These are phyloP conservation scores for Lapara coniferarum DNA, from an alignment of 2,888 invertebrate genomes.

Conservation along the genomic window DNA sequence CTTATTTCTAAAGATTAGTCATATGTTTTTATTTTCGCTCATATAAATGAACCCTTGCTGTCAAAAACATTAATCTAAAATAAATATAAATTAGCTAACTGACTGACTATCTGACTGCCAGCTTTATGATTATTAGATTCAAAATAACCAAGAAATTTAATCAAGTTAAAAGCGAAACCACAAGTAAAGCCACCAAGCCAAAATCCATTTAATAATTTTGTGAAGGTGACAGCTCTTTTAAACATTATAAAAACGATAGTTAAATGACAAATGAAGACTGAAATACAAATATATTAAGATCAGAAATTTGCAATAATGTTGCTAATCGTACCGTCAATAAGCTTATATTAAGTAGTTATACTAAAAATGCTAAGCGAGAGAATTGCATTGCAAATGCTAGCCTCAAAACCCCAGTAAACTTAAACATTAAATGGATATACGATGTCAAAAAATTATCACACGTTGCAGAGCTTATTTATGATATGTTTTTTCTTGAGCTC, in stretches of 20 bases:
- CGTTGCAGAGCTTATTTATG: slow-evolving; percentile 54
- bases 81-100: slow-evolving; percentile 27
- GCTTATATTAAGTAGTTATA: slow-evolving; percentile 31
- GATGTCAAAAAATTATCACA: slow-evolving; percentile 53
- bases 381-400: slow-evolving; percentile 53
- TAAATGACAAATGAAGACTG: slow-evolving; percentile 26
- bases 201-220: slow-evolving; percentile 23
- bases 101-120: slow-evolving; percentile 30
- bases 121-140: slow-evolving; percentile 37
- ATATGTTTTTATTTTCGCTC: slow-evolving; percentile 13
- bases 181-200: slow-evolving; percentile 28
- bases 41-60: slow-evolving; percentile 3
- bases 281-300: neutral
- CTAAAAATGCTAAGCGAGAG: slow-evolving; percentile 35
- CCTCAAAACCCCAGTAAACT: slow-evolving; percentile 39
- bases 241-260: slow-evolving; percentile 1
- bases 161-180: slow-evolving; percentile 43
- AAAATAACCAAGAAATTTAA: slow-evolving; percentile 44
- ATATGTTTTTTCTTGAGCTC: slow-evolving; percentile 80
- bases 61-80: slow-evolving; percentile 24
- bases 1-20: neutral
- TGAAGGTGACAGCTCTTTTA: slow-evolving; percentile 10
- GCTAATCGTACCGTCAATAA: slow-evolving; percentile 22
- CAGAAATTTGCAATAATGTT: neutral
- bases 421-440: slow-evolving; percentile 10